Conservation (phyloP, 1,140 invertebrate species). For the Heliconius nattereri region DNA sequence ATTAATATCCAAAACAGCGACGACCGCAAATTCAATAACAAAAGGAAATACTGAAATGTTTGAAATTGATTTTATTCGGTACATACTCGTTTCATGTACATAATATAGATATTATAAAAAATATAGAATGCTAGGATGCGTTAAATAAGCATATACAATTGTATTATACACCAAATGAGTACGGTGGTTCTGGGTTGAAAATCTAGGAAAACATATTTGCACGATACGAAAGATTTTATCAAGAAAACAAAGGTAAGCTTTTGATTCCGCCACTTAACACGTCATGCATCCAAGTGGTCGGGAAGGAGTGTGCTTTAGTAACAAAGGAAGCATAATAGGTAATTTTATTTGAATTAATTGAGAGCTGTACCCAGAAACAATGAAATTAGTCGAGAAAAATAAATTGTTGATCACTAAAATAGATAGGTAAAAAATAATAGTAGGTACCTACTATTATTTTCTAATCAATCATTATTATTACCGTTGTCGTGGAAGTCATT, state of each 20-base stretch:
- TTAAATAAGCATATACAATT: too few relatives aligned
- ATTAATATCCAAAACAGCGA: background rate
- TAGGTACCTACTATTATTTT: background rate
- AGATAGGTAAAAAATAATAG: too few relatives aligned
- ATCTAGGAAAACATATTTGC: too few relatives aligned
- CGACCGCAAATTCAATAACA: background rate
- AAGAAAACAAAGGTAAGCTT: background rate
- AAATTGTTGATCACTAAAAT: background rate
- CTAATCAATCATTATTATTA: too few relatives aligned
- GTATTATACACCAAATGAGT: too few relatives aligned
- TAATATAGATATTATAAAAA: too few relatives aligned
- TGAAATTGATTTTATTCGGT: background rate
- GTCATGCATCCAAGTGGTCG: background rate
- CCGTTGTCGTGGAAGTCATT: background rate
- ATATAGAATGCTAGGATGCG: too few relatives aligned
- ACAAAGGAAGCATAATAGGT: background rate
- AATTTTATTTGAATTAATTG: background rate
- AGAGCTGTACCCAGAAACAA: background rate
- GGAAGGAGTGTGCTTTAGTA: background rate
- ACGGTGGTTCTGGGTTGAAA: too few relatives aligned
- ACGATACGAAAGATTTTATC: background rate
- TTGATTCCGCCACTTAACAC: slow-evolving; percentile 3
- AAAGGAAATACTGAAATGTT: background rate
- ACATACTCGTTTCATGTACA: background rate
- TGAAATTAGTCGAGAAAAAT: background rate